Base-by-base conservation (phyloP, 2,888 invertebrate genomes). In the Drosophila nr. perissopoda region DNA sequence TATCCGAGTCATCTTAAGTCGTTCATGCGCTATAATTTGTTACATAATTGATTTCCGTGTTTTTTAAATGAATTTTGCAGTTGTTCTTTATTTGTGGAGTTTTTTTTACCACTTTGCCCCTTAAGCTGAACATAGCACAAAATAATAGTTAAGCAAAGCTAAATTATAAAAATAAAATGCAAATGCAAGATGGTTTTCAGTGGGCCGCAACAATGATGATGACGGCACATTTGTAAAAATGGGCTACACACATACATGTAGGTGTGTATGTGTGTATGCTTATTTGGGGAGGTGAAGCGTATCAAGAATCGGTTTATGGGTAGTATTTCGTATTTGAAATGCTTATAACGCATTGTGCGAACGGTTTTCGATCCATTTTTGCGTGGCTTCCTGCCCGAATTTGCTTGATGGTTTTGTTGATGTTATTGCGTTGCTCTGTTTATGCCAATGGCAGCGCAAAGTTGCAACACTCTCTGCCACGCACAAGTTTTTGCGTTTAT, bases 131-230 rank as follows among this genome's bases (percentile, higher is more conserved):
- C 53, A 48, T 25, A 13, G 54, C 67, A 8, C 16, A 70, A 61
- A 57, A 57, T 64, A 42, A 57, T 40, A 33, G 29, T 33, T 18
- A 31, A 42, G 13, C 42, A 38, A 58, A 62, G 18, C 58, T 18
- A 40, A 33, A 49, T 49, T 34, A 49, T 25, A 49, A 62, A 36
- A 40, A 38, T 51, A 64, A 79, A 79, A 79, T 79, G 77, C 80
- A 78, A 79, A 79, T 78, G 76, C 70, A 75, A 59, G 58, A 64
- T 52, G 64, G 18, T 64, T 71, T 79, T 79, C 67, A 79, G 70
- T 70, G 64, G 80, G 77, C 61, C 75, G 63, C 46, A 51, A 18
- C 49, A 66, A 36, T 59, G 74, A 59, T 48, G 58, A n/a, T 48
- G 64, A 13, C 74, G 81, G 74, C 82, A 79, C 60, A 70, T 81